Base-by-base conservation (phyloP, 2,888 invertebrate genomes). In the Cryptus armator region DNA sequence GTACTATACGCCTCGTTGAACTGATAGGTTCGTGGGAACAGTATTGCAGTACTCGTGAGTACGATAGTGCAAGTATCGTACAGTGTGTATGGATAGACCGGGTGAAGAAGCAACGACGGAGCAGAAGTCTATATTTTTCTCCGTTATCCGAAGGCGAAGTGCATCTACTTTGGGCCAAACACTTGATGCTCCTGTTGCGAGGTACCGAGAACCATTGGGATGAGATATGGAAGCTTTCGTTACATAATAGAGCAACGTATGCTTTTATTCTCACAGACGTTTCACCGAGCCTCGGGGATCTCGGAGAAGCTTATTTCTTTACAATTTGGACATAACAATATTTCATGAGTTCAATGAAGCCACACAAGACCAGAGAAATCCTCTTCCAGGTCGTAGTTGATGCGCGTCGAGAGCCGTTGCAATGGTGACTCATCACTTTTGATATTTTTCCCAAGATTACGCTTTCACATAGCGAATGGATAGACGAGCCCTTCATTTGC, bases 101-200 rank as follows among this genome's bases (percentile, higher is more conserved):
- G 64, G 81, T 16, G 68, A 48, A 37, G 76, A 66, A 72, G 51
- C 56, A 64, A 68, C 62, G 62, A 32, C 53, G 37, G 56, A n/a
- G n/a, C 62, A 62, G 53, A 51, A 85, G 78, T 75, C 78, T 59
- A 81, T 48, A 81, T 75, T 81, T 81, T 62, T 19, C 70, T 85
- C 81, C 78, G 75, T 85, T 85, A 85, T 85, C 78, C 46, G 75
- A 75, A 81, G 64, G 56, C 78, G 66, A 75, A 85, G 81, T 85
- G 81, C 81, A 84, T 84, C 77, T 74, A 85, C 84, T 85, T 66
- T 71, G 78, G 64, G 70, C 81, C 64, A 70, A 66, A 78, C 44
- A 66, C 32, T 24, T 29, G 67, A 51, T 29, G 56, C 62, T 19
- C 16, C 78, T 14, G 70, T 70, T 70, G 37, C 70, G 48, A 62